phyloP scores from a whole-genome alignment of 1,140 invertebrate genomes.

The Tetragnatha versicolor region DNA sequence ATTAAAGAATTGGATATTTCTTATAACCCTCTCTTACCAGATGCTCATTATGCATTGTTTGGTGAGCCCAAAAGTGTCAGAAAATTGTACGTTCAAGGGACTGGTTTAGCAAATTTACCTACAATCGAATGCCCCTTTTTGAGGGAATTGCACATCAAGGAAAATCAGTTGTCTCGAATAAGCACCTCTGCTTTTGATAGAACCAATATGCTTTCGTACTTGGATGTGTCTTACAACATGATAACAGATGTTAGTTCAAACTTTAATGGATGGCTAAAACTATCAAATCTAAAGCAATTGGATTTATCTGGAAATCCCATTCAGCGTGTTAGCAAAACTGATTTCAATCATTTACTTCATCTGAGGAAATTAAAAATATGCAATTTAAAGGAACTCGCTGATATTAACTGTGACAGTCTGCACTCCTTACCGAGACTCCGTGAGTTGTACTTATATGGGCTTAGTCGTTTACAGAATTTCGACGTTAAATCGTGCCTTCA shows the following conservation, averaged over 20 bases:
- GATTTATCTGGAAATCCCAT: conserved; percentile 83
- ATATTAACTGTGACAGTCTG: conserved; percentile 85
- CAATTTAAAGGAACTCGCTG: conserved; percentile 73
- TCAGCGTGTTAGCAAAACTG: conserved; percentile 73
- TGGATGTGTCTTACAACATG: conserved; percentile 81
- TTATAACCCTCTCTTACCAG: conserved; percentile 79
- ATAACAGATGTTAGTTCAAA: conserved; percentile 68
- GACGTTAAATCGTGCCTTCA: conserved; percentile 79
- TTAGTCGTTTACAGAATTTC: conserved; percentile 80
- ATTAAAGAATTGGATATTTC: conserved; percentile 86
- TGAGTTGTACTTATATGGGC: conserved; percentile 75
- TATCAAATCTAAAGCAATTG: conserved; percentile 73
- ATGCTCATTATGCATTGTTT: conserved; percentile 77
- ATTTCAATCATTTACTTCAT: conserved; percentile 74
- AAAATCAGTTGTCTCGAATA: conserved; percentile 76
- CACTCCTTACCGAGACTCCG: conserved; percentile 74
- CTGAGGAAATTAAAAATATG: conserved; percentile 74
- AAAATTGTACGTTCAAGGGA: conserved; percentile 80
- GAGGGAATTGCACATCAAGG: conserved; percentile 79
- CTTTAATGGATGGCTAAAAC: conserved; percentile 70
- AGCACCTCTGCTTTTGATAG: conserved; percentile 74
- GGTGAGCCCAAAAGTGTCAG: conserved; percentile 87
- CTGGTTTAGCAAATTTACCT: conserved; percentile 71
- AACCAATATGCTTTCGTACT: conserved; percentile 77
- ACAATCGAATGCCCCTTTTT: conserved; percentile 85